Percentiles rank a stretch among this genome's conserved stretches.
Evolutionary conservation across 1,140 invertebrate species (phyloP).

Genomic region (Caenorhabditis remanei): DNA sequence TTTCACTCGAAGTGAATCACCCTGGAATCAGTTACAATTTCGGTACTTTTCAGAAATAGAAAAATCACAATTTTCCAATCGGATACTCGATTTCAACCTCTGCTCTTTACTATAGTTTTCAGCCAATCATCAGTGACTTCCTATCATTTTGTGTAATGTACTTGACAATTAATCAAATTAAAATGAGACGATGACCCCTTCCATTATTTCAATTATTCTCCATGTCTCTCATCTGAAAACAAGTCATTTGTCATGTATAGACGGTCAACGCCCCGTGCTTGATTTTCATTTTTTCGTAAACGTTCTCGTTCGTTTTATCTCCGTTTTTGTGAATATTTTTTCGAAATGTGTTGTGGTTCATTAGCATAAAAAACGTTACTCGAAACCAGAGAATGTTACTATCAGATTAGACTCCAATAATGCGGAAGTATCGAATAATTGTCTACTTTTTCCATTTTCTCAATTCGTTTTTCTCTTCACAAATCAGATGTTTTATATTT

Average conservation of each 20-base stretch:
- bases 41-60: too few species aligned
- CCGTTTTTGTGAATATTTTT: not conserved
- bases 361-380: not conserved
- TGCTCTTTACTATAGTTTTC: not conserved
- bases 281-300: not conserved
- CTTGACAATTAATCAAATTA: constrained; percentile 25
- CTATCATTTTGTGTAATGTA: not conserved
- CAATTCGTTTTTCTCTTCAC: not conserved
- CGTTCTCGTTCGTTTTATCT: not conserved
- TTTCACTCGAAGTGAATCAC: too few species aligned
- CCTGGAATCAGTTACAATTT: too few species aligned
- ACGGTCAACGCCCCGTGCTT: not conserved
- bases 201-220: not conserved
- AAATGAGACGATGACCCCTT: constrained; percentile 1
- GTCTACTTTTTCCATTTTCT: not conserved
- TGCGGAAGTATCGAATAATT: not conserved
- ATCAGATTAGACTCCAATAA: not conserved
- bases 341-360: not conserved
- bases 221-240: not conserved
- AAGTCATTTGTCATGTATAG: not conserved
- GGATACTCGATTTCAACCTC: not conserved
- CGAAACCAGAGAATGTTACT: not conserved
- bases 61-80: not conserved
- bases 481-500: not conserved
- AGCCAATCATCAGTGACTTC: not conserved